Conservation (phyloP, 1,140 invertebrate species). For the Teleogryllus occipitalis region DNA sequence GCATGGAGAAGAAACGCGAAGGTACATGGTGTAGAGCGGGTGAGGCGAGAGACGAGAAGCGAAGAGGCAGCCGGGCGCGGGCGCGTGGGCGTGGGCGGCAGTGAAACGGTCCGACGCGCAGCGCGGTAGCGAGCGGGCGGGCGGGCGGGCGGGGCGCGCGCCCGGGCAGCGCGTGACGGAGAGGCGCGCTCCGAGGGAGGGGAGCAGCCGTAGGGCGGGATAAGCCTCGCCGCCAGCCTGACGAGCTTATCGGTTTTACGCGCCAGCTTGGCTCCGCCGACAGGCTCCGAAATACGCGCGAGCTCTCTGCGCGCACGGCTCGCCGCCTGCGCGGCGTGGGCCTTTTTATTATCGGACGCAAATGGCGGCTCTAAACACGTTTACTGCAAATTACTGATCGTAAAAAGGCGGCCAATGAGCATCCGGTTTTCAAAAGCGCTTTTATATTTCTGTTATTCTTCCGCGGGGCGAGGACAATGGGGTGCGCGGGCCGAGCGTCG, state of each 20-base stretch:
- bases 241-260: neutral
- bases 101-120: neutral
- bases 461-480: neutral
- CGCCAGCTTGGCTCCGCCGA: neutral
- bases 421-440: slow-evolving; percentile 3
- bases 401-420: neutral
- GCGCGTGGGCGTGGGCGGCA: neutral
- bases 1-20: too few species aligned
- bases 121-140: neutral
- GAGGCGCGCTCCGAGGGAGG: neutral
- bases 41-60: too few species aligned
- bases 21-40: too few species aligned
- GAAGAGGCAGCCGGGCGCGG: too few species aligned
- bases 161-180: too few species aligned
- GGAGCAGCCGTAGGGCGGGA: neutral
- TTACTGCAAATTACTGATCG: slow-evolving; percentile 4
- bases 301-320: neutral
- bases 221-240: neutral
- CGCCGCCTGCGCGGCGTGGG: neutral
- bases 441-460: slow-evolving; percentile 1
- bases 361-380: neutral
- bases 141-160: too few species aligned
- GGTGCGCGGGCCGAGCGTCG: too few species aligned
- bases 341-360: neutral
- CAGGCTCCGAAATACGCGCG: neutral